Conservation (phyloP, 2,113 vertebrate genomes). For the Scytalopus superciliaris region DNA sequence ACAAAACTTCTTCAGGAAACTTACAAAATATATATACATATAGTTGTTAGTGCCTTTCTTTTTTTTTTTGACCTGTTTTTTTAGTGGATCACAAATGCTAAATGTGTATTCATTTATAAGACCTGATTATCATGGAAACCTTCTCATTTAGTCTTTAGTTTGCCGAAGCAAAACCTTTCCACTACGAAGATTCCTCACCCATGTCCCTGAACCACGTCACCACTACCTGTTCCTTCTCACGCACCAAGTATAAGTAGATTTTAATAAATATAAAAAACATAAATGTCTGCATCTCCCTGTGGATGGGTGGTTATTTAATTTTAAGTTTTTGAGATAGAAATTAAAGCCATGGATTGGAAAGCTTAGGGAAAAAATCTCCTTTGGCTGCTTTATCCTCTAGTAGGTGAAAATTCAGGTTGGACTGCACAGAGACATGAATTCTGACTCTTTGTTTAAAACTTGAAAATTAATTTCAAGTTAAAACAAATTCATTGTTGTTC, state of each 20-base stretch:
- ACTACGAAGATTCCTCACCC: rapidly evolving
- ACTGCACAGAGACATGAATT: background rate
- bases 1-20: background rate
- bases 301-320: background rate
- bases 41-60: background rate
- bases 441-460: background rate
- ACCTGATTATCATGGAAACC: background rate
- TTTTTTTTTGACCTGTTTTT: background rate
- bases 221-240: background rate
- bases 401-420: background rate
- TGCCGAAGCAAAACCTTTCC: background rate
- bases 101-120: background rate
- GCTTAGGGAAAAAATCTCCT: background rate
- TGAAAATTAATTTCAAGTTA: background rate
- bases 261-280: background rate
- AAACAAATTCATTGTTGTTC: background rate
- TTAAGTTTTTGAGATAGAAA: background rate
- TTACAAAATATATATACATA: background rate
- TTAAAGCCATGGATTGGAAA: background rate
- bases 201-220: background rate
- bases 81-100: background rate
- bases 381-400: background rate
- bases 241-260: background rate
- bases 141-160: background rate
- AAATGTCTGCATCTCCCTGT: background rate